Base-by-base conservation (phyloP, 2,888 invertebrate species). In the Cynaeus angustus region DNA sequence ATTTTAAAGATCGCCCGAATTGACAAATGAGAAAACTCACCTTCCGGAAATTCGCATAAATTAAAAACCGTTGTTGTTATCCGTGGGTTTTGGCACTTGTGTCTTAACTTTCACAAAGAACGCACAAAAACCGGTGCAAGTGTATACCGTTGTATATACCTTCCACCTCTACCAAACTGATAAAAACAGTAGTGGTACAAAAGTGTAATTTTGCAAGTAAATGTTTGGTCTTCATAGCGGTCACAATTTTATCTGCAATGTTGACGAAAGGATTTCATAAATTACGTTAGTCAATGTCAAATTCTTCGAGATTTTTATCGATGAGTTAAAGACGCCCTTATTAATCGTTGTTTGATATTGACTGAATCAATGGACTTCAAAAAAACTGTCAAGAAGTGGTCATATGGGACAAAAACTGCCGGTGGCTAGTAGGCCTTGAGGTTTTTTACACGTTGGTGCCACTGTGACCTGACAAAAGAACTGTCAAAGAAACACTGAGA, bases 81-180 rank as follows among this genome's bases (percentile, higher is more conserved):
- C 3, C 2, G 41, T 12, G 12, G 7, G 3, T 12, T 41, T 1
- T n/a, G 37, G 37, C 41, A 41, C 38, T 10, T 13, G 8, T 38
- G 56, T 21, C 21, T 28, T 13, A 28, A 58, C 53, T 53, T 65
- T 65, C 53, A 50, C 62, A 13, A 50, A 7, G 21, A 45, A 28
- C 26, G 43, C 26, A 38, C 53, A 26, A 53, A 65, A 45, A 55
- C 33, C 28, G 65, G 13, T 10, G 8, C 33, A 45, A 33, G 45
- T 53, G 38, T 38, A 26, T 50, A 53, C 41, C 53, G 45, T 43
- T 55, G 38, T 62, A 43, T 65, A 65, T 41, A 45, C 16, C 26
- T 64, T 21, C 65, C 65, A 65, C 65, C 65, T 52, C 64, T 53
- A 53, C 53, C 28, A 9, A n/a, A 38, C 45, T 28, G 48, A 45